Percentiles rank a stretch among this genome's conserved stretches.
Evolutionary conservation across 2,888 invertebrate genomes (phyloP).

Genomic region (Silvanus unidentatus): DNA sequence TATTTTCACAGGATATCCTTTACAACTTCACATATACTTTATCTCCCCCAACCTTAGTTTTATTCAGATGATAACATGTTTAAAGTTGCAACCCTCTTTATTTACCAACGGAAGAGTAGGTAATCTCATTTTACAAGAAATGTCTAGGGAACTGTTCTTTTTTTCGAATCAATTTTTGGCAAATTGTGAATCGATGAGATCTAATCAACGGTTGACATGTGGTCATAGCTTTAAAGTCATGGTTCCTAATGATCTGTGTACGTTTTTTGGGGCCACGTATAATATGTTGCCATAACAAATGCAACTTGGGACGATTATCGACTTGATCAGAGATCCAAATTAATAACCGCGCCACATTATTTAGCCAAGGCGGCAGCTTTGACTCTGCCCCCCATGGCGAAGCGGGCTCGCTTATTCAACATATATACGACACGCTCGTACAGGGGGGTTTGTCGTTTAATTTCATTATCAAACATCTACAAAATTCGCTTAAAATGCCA

Average conservation of each 20-base stretch:
- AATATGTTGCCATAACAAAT: constrained; percentile 27
- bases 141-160: too few relatives aligned
- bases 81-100: constrained; percentile 12
- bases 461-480: neutral
- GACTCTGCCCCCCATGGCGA: constrained; percentile 17
- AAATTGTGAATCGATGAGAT: too few relatives aligned
- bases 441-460: constrained; percentile 3
- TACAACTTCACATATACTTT: constrained; percentile 1
- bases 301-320: too few relatives aligned
- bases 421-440: constrained; percentile 6
- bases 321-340: constrained; percentile 38
- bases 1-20: constrained; percentile 3
- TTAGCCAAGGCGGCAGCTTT: constrained; percentile 39
- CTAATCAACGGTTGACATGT: too few relatives aligned
- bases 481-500: too few relatives aligned
- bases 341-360: constrained; percentile 41
- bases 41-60: constrained; percentile 3
- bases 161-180: too few relatives aligned
- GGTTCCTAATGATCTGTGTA: constrained; percentile 38
- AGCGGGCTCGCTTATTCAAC: constrained; percentile 9
- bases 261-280: too few relatives aligned
- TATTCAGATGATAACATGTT: constrained; percentile 7
- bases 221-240: too few relatives aligned
- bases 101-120: constrained; percentile 8
- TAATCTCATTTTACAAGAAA: too few relatives aligned